Percentiles rank a stretch among this genome's conserved stretches.
Evolutionary conservation across 2,888 invertebrate genomes (phyloP).

Genomic region (Lobophora halterata): DNA sequence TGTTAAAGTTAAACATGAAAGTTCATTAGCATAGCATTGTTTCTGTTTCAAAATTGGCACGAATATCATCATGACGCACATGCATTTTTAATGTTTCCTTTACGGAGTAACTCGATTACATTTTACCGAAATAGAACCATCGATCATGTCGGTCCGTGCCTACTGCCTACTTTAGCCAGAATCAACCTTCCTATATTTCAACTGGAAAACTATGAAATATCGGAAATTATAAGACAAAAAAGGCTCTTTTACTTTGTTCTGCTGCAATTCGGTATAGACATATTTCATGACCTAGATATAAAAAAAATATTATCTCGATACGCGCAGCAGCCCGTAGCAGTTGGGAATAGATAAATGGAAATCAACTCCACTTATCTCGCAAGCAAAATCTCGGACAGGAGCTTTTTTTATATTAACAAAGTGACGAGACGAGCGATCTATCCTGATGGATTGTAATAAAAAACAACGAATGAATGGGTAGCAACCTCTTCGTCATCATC

Average conservation of each 20-base stretch:
- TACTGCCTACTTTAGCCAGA: neutral
- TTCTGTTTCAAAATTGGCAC: constrained; percentile 25
- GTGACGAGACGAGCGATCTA: too few relatives aligned
- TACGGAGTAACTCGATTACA: constrained; percentile 7
- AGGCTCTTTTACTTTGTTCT: neutral
- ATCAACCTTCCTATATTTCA: neutral
- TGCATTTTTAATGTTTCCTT: constrained; percentile 24
- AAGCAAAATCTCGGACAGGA: too few relatives aligned
- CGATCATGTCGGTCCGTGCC: constrained; percentile 1
- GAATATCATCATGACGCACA: constrained; percentile 26
- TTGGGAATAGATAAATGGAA: too few relatives aligned
- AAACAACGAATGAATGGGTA: too few relatives aligned
- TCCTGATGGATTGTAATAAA: too few relatives aligned
- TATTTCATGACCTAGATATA: too few relatives aligned
- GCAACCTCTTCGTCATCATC: constrained; percentile 39
- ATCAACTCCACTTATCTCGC: too few relatives aligned
- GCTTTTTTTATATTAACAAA: too few relatives aligned
- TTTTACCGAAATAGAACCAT: constrained; percentile 13
- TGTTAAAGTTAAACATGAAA: constrained; percentile 12
- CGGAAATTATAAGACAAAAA: neutral
- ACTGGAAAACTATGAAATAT: neutral
- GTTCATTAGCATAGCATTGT: constrained; percentile 19
- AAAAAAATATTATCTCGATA: too few relatives aligned
- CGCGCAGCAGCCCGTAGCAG: too few relatives aligned
- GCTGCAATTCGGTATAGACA: too few relatives aligned